Evolutionary conservation across 2,888 invertebrate genomes (phyloP).

Genomic region (Loripinus fragilis): DNA sequence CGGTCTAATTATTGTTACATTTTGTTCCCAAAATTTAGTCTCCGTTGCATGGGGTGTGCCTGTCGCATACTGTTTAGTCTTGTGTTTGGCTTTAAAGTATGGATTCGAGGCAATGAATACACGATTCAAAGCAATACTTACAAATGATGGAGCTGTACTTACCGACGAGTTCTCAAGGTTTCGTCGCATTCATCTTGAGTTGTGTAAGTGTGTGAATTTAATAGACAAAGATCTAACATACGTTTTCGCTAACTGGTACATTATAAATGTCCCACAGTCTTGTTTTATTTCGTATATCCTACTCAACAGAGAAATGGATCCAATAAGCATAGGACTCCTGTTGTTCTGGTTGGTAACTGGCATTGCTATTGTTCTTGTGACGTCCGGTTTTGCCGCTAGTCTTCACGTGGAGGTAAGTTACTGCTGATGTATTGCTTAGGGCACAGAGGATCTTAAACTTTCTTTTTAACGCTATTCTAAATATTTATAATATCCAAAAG

Average conservation of each 20-base stretch:
- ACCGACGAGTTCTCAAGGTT: not conserved
- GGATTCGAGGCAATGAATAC: not conserved
- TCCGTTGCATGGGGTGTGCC: not conserved
- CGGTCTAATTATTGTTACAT: not conserved
- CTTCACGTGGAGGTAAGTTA: not conserved
- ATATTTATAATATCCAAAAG: too few species aligned
- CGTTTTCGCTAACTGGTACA: not conserved
- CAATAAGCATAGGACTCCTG: not conserved
- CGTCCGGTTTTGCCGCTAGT: not conserved
- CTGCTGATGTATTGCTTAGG: too few species aligned
- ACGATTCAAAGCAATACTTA: not conserved
- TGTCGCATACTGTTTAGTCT: not conserved
- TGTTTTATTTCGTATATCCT: not conserved
- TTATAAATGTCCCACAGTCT: not conserved
- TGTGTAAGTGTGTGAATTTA: not conserved
- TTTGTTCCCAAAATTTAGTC: not conserved
- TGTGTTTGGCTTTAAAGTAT: not conserved
- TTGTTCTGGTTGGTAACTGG: slow-evolving; percentile 2
- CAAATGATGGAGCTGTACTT: not conserved
- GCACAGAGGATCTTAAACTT: too few species aligned
- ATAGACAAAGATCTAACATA: not conserved
- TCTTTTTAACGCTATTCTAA: too few species aligned
- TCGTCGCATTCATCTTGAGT: not conserved
- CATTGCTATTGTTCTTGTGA: not conserved
- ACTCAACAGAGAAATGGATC: not conserved